Evolutionary conservation across 2,113 vertebrate genomes (phyloP), one percentile per base, ranked within the genome.

Genomic region (Ictalurus punctatus): DNA sequence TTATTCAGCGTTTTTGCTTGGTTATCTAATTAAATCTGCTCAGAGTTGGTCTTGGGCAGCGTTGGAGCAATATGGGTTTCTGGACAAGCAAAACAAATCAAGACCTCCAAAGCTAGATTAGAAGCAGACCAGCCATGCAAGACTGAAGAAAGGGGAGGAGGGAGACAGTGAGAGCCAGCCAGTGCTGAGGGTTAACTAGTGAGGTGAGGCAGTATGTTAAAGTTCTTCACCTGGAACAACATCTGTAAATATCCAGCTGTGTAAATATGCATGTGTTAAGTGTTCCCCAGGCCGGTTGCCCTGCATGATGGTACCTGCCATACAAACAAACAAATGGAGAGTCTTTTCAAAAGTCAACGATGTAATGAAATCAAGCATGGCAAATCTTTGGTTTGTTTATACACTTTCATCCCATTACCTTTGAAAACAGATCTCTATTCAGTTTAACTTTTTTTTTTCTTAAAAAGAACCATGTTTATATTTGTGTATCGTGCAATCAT

Each of bases 1-100:
- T 94, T 94, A 92, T 95, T 90, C 91, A 92, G 93, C 92, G 88
- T 92, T 93, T 92, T 95, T 91, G 90, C 93, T 95, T 87, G 86
- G 91, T 94, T 95, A 95, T 94, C 92, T 94, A 95, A 95, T 96
- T 95, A 96, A 95, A 95, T 95, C 93, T 93, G 92, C 93, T 91
- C 93, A 89, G 92, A 93, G 94, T 94, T 92, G 93, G 94, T 96
- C 93, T 92, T 74, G 88, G 92, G 93, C 90, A 91, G 90, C 91
- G 92, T 92, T 93, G 92, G 90, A 88, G 90, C 92, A 94, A 93
- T 94, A 93, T 94, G 92, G 92, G 91, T 94, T 94, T 92, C 91
- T 92, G 92, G 93, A 95, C 93, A 94, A 95, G 95, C 93, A 95
- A 94, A 95, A 95, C 94, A 95, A 95, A 95, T 94, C 92, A 92